These are phyloP conservation scores for Taeniopygia guttata DNA, from an alignment of 2,797 vertebrate species.

Conservation along the genomic window DNA sequence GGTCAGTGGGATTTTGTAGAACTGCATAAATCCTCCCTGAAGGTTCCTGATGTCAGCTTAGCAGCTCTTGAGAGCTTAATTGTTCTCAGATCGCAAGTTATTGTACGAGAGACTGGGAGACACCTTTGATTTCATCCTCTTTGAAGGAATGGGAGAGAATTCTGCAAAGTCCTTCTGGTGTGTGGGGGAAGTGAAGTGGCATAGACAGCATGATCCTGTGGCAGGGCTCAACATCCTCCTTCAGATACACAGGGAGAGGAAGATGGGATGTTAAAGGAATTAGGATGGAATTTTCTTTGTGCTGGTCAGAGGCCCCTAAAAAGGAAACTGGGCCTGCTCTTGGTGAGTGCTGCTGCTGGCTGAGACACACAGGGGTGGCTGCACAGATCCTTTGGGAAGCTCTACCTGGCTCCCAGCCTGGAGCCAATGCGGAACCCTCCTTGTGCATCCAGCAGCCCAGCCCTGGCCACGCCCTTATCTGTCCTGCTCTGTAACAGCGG, in stretches of 20 bases:
- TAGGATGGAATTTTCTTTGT: neutral
- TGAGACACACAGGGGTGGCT: fast-evolving
- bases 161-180: neutral
- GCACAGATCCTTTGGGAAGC: neutral
- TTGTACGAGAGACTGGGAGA: neutral
- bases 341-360: neutral
- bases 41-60: neutral
- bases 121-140: neutral
- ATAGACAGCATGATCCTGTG: neutral
- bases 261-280: neutral
- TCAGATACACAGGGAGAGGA: neutral
- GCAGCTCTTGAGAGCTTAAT: neutral
- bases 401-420: neutral
- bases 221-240: neutral
- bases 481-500: neutral
- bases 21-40: neutral
- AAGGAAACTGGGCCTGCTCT: neutral
- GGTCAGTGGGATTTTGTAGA: neutral
- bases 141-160: neutral
- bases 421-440: neutral
- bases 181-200: neutral
- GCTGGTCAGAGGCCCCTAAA: neutral
- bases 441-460: neutral
- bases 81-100: neutral
- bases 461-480: neutral